A percentile compares a stretch with the other conserved stretches of the same genome.
Conservation (phyloP, 2,797 vertebrate genomes). For the Amniataba percoides region DNA sequence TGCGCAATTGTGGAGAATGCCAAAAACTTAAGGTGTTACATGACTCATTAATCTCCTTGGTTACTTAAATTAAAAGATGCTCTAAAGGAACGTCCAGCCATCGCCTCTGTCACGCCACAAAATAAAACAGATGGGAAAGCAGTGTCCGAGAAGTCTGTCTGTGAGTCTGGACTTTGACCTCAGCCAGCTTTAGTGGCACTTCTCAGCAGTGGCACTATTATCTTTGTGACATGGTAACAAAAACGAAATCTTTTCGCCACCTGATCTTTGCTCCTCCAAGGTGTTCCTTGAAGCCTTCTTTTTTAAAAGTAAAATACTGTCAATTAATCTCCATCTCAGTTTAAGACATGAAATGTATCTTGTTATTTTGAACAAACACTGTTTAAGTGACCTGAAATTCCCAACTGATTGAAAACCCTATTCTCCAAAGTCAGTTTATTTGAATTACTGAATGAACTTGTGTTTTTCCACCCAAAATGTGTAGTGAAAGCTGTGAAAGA, state of each 20-base stretch:
- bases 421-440: background rate
- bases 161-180: constrained; percentile 14
- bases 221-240: constrained; percentile 5
- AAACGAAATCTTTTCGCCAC: background rate
- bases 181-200: background rate
- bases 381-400: background rate
- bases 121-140: background rate
- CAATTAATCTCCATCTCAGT: background rate
- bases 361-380: background rate
- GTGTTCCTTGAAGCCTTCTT: background rate
- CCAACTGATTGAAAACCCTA: too few relatives aligned
- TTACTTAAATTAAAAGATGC: background rate
- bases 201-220: constrained; percentile 10
- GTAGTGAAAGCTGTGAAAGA: background rate
- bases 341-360: background rate
- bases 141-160: background rate
- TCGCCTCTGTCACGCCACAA: background rate
- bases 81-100: background rate
- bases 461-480: background rate
- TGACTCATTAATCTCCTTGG: background rate
- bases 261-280: constrained; percentile 6
- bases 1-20: background rate
- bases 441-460: background rate
- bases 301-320: background rate
- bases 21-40: background rate